These are phyloP conservation scores for Heliconius ethilla DNA, from an alignment of 2,888 invertebrate species.

Conservation along the genomic window DNA sequence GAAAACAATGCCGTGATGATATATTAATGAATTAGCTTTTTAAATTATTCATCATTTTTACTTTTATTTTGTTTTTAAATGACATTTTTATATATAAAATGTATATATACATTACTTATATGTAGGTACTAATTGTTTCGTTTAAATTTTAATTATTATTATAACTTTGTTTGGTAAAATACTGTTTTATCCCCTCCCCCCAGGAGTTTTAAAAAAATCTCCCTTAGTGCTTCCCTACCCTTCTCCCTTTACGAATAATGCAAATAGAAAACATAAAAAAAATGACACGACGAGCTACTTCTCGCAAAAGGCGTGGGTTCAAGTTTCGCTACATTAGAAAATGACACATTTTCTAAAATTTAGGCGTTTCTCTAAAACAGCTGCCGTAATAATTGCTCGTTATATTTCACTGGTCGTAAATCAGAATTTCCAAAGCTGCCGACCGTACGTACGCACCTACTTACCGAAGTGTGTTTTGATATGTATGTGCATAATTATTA, in stretches of 20 bases:
- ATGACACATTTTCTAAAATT: background rate
- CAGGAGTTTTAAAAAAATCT: no score
- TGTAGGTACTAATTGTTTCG: no score
- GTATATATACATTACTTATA: no score
- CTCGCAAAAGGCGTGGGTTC: background rate
- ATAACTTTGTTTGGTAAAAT: no score
- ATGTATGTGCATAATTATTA: conserved; percentile 33
- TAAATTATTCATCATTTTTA: conserved; percentile 1
- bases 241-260: no score
- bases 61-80: background rate
- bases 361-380: background rate
- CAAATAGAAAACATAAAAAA: no score
- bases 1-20: conserved; percentile 37
- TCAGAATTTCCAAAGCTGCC: conserved; percentile 13
- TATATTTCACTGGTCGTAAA: conserved; percentile 32
- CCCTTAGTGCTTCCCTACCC: no score
- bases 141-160: no score
- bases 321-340: background rate
- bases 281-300: background rate
- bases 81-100: no score
- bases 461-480: conserved; percentile 22
- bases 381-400: conserved; percentile 24
- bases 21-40: conserved; percentile 21
- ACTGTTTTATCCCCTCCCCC: no score
- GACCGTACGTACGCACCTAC: background rate